Evolutionary conservation across 2,888 invertebrate genomes (phyloP), one percentile per base, ranked within the genome.

Genomic region (Leuctra nigra): DNA sequence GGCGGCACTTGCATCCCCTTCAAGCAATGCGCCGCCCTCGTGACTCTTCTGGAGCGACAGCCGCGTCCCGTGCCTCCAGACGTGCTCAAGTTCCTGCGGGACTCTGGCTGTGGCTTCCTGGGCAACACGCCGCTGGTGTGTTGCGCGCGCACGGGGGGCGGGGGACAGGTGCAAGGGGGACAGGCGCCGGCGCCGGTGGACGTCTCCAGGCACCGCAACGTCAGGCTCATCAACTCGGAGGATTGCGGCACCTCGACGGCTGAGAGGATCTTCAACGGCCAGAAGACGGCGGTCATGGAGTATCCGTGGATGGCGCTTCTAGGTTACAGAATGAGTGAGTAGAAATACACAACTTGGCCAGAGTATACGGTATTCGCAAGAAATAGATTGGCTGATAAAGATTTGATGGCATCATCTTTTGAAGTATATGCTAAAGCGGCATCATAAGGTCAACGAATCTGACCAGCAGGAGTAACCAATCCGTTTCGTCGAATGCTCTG

Each of bases 1-100:
- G 44, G 24, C 22, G 64, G 64, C 13, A 24, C 44, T 14, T 64
- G 64, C 57, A 55, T 63, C 29, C 53, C 56, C 20, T 33, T 64
- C 14, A 33, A 46, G 16, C 24, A 54, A 1, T 64, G 64, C 44
- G 38, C 53, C 1, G 50, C 52, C 7, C 53, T 63, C 13, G 59
- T 59, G 35, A 20, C 16, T 1, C 48, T 63, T 29, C 57, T 64
- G 22, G 48, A 55, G 38, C n/a, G n/a, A n/a, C 54, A 46, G 20
- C 50, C 25, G 13, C 53, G 59, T 2, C 62, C 62, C n/a, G 13
- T 60, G 1, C 47, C 57, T 2, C 33, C 54, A 13, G 52, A 54
- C 9, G 55, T 44, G 3, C 23, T 59, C 6, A 44, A 59, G 9
- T 58, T 52, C 50, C 57, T 62, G 23, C 36, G 48, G 18, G 35